A percentile compares a stretch with the other conserved stretches of the same genome.
These are phyloP conservation scores for Desmophyllum pertusum DNA, from an alignment of 92 coral and sea anemone species.

Conservation along the genomic window DNA sequence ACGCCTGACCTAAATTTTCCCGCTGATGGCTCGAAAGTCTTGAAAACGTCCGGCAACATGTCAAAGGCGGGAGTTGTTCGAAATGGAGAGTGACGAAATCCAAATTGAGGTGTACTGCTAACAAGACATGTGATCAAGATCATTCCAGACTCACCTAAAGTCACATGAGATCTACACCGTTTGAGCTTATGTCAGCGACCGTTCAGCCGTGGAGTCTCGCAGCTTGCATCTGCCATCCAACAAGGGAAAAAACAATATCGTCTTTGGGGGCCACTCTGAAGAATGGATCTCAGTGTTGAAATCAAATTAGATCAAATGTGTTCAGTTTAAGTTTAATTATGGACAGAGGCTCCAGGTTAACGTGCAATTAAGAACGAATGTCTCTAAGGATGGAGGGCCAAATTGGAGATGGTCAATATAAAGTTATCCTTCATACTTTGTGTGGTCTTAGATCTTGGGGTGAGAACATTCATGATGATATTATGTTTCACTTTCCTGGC, in stretches of 20 bases:
- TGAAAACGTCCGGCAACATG: background rate
- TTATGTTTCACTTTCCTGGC: too few relatives aligned
- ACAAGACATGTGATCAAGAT: background rate
- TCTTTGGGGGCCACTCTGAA: constrained; percentile 17
- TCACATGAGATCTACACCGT: constrained; percentile 25
- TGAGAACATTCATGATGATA: too few relatives aligned
- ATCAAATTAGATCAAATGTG: constrained; percentile 10
- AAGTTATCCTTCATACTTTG: too few relatives aligned
- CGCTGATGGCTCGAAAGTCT: constrained; percentile 4
- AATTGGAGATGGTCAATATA: too few relatives aligned
- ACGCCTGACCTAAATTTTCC: constrained; percentile 52
- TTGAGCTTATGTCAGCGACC: background rate
- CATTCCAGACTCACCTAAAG: background rate
- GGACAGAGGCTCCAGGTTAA: too few relatives aligned
- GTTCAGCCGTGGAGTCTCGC: constrained; percentile 1
- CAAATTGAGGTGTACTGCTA: constrained; percentile 9
- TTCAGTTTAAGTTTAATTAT: too few relatives aligned
- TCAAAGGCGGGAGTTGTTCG: constrained; percentile 33
- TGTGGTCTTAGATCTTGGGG: too few relatives aligned
- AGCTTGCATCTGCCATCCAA: background rate
- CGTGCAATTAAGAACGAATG: too few relatives aligned
- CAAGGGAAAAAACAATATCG: constrained; percentile 29
- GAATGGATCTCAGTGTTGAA: constrained; percentile 35
- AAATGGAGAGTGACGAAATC: constrained; percentile 11
- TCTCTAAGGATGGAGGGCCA: too few relatives aligned